Conservation (phyloP, 1,140 invertebrate species). For the Neuroterus valhalla region DNA sequence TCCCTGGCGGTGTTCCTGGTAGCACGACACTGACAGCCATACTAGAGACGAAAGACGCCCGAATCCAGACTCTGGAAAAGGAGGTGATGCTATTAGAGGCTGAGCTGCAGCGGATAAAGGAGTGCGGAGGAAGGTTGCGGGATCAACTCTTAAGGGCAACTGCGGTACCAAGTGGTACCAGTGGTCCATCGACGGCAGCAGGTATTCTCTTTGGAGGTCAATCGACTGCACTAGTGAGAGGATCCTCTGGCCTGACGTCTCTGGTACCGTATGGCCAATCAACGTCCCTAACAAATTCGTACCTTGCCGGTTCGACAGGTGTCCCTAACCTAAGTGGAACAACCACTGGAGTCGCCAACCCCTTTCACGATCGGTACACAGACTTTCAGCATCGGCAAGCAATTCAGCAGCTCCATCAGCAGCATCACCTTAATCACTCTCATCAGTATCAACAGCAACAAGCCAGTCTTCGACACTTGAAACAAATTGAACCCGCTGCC, state of each 20-base stretch:
- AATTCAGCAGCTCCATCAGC: conserved; percentile 52
- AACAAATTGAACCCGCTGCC: conserved; percentile 72
- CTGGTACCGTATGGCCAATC: conserved; percentile 60
- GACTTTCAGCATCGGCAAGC: conserved; percentile 53
- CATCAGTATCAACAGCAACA: conserved; percentile 56
- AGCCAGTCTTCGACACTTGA: conserved; percentile 62
- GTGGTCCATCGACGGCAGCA: conserved; percentile 29
- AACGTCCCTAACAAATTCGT: conserved; percentile 63
- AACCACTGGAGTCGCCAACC: conserved; percentile 71
- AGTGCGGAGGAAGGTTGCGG: conserved; percentile 68
- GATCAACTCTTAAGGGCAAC: conserved; percentile 68
- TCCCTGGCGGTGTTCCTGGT: conserved; percentile 79
- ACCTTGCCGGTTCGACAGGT: conserved; percentile 67
- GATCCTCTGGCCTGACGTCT: conserved; percentile 60
- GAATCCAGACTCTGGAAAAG: conserved; percentile 89
- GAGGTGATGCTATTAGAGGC: conserved; percentile 84
- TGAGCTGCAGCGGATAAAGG: conserved; percentile 81
- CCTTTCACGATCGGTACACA: conserved; percentile 65
- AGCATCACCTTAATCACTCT: conserved; percentile 52
- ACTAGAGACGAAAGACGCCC: conserved; percentile 88
- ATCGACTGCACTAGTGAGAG: conserved; percentile 52
- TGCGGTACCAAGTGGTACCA: conserved; percentile 58
- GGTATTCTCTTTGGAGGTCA: conserved; percentile 17
- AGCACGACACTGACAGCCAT: conserved; percentile 84
- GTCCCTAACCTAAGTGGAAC: conserved; percentile 67